Conservation (phyloP, 2,797 vertebrate species). For the Sebastes reedi region DNA sequence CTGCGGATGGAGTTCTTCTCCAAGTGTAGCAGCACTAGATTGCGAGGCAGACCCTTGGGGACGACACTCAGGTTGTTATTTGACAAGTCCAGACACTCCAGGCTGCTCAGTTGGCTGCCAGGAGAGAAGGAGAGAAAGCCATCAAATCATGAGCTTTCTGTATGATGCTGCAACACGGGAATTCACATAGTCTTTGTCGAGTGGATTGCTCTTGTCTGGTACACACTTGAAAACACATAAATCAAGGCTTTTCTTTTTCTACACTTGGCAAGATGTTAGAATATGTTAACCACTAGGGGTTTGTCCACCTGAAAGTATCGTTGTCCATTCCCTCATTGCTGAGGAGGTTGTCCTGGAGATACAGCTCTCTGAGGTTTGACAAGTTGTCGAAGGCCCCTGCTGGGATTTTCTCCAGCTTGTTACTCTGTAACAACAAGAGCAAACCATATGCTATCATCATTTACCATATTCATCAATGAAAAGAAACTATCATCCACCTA, state of each 20-base stretch:
- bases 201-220: not conserved
- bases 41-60: conserved; percentile 91
- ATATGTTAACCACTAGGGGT: not conserved
- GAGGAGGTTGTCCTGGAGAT: conserved; percentile 95
- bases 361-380: conserved; percentile 89
- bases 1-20: conserved; percentile 93
- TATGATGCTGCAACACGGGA: not conserved
- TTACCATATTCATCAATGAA: not conserved
- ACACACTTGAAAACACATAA: not conserved
- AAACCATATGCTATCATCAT: not conserved
- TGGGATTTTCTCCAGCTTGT: conserved; percentile 95
- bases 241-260: not conserved
- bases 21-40: conserved; percentile 92
- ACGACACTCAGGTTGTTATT: conserved; percentile 94
- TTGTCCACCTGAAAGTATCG: conserved; percentile 91
- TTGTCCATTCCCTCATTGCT: conserved; percentile 94
- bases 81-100: conserved; percentile 96
- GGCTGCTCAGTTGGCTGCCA: conserved; percentile 86
- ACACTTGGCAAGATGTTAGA: not conserved
- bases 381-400: conserved; percentile 89
- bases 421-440: conserved; percentile 83
- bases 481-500: not conserved
- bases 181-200: not conserved
- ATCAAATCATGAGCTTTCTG: not conserved
- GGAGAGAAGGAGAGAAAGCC: conserved; percentile 4